phyloP scores from a whole-genome alignment of 2,113 vertebrate genomes.

The Chloropsis cyanopogon region DNA sequence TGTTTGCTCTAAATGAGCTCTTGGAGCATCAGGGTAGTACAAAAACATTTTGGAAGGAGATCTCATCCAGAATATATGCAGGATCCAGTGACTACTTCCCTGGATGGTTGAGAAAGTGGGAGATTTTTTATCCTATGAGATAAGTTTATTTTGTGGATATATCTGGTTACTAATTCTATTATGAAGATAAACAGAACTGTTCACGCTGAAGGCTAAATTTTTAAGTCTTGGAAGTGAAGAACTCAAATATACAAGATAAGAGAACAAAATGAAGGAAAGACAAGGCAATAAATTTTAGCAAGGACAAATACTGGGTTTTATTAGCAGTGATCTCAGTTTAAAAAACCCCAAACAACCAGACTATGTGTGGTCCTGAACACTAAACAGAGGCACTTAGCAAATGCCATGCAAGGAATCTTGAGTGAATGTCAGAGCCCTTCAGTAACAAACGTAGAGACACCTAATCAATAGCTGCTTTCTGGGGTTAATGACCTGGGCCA shows the following conservation, averaged over 20 bases:
- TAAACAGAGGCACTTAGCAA: too few relatives aligned
- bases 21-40: neutral
- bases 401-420: too few relatives aligned
- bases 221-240: neutral
- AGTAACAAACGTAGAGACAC: too few relatives aligned
- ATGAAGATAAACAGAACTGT: neutral
- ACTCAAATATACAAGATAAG: neutral
- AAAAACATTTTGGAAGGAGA: neutral
- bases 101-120: neutral
- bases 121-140: neutral
- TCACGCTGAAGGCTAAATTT: neutral
- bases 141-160: neutral
- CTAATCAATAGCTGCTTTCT: neutral
- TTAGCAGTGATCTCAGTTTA: neutral
- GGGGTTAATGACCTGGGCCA: neutral
- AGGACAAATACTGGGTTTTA: neutral
- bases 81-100: neutral
- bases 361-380: neutral
- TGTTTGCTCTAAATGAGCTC: constrained; percentile 37
- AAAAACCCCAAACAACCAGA: neutral
- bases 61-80: neutral
- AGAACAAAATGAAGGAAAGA: neutral
- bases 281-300: neutral
- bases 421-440: too few relatives aligned
- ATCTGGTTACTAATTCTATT: neutral